Conservation (phyloP, 2,888 invertebrate genomes). For the Pollenia labialis region DNA sequence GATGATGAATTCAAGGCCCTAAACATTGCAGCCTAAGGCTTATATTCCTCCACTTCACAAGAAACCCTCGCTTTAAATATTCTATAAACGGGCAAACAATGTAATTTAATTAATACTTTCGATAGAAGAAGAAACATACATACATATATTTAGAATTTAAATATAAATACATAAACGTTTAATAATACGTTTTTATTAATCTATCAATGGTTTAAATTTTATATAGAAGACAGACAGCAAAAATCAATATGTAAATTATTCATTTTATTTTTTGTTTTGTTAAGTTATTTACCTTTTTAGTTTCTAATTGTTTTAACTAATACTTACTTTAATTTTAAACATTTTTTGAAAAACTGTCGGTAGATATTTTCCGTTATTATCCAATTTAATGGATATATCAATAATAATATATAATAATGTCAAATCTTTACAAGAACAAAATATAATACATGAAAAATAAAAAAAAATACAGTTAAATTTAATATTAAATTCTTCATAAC, state of each 20-base stretch:
- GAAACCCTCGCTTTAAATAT: constrained; percentile 58
- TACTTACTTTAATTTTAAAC: constrained; percentile 32
- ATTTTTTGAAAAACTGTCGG: constrained; percentile 12
- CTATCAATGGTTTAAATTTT: constrained; percentile 18
- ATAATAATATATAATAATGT: constrained; percentile 43
- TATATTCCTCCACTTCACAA: constrained; percentile 29
- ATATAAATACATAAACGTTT: constrained; percentile 28
- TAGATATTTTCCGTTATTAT: constrained; percentile 55
- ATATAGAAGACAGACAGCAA: neutral
- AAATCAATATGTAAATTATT: constrained; percentile 65
- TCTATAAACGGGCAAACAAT: constrained; percentile 51
- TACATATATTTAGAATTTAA: constrained; percentile 41
- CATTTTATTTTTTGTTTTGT: constrained; percentile 45
- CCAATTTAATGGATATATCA: constrained; percentile 64
- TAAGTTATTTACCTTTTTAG: constrained; percentile 60
- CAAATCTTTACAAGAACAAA: constrained; percentile 30
- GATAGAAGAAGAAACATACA: constrained; percentile 20
- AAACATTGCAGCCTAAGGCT: constrained; percentile 82
- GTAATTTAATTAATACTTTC: constrained; percentile 53
- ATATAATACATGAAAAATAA: constrained; percentile 23
- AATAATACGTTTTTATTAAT: constrained; percentile 25
- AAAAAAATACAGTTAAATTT: constrained; percentile 38
- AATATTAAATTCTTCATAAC: constrained; percentile 34
- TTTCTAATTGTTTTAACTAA: constrained; percentile 31
- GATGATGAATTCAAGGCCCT: constrained; percentile 89